A percentile compares a stretch with the other conserved stretches of the same genome.
phyloP scores from a whole-genome alignment of 2,113 vertebrate species.

The Blennius ocellaris region DNA sequence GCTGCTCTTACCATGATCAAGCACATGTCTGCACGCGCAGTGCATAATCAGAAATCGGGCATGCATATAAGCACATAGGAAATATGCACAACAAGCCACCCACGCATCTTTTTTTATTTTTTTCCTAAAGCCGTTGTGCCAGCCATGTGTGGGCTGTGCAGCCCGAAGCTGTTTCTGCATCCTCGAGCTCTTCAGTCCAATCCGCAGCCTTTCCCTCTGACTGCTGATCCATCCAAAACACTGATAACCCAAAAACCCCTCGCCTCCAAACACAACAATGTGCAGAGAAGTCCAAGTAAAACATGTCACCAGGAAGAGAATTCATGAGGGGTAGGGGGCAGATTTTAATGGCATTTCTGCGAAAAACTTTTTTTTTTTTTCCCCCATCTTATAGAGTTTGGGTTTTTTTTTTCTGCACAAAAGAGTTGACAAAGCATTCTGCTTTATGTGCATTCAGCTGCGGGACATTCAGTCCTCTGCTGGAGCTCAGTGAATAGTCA shows the following conservation, averaged over 20 bases:
- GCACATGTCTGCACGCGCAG: not conserved
- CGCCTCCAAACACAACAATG: not conserved
- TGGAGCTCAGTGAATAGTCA: too few relatives aligned
- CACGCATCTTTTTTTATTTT: constrained; percentile 3
- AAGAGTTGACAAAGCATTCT: constrained; percentile 1
- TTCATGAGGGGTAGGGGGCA: too few relatives aligned
- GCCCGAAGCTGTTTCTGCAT: constrained; percentile 43
- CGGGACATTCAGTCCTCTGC: not conserved
- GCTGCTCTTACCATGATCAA: constrained; percentile 5
- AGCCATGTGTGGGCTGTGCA: constrained; percentile 43
- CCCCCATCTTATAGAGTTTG: too few relatives aligned
- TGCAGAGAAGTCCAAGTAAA: not conserved
- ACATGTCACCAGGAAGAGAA: not conserved
- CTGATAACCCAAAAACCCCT: not conserved
- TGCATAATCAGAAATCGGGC: not conserved
- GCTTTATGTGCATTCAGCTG: not conserved
- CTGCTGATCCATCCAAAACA: constrained; percentile 19
- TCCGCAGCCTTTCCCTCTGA: constrained; percentile 13
- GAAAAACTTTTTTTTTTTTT: not conserved
- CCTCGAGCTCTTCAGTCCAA: constrained; percentile 24
- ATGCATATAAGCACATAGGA: not conserved
- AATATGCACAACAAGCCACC: constrained; percentile 26
- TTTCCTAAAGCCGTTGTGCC: constrained; percentile 9
- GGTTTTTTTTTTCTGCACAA: not conserved
- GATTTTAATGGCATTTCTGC: not conserved